Percentiles rank a stretch among this genome's conserved stretches.
These are phyloP conservation scores for Antrozous pallidus DNA, from an alignment of 2,797 vertebrate species.

Conservation along the genomic window DNA sequence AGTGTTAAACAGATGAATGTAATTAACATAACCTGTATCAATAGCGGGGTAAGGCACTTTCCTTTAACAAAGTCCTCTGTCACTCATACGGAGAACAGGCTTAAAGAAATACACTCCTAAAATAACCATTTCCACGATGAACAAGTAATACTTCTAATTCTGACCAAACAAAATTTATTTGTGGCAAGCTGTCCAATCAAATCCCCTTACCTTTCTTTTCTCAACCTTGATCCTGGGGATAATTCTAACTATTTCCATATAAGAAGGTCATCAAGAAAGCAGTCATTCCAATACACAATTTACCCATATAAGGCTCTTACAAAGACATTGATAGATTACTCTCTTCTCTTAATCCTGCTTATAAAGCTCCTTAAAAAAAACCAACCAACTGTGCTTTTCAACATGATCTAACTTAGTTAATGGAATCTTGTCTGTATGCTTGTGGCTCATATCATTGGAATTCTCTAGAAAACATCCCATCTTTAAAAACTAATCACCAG, in stretches of 20 bases:
- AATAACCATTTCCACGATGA: not conserved
- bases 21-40: not conserved
- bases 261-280: not conserved
- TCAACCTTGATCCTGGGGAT: not conserved
- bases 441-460: not conserved
- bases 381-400: not conserved
- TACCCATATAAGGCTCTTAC: not conserved
- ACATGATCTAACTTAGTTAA: not conserved
- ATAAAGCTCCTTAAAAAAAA: not conserved
- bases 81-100: not conserved
- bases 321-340: not conserved
- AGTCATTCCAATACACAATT: not conserved
- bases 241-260: not conserved
- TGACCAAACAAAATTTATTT: not conserved
- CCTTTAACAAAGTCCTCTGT: not conserved
- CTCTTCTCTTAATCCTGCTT: not conserved
- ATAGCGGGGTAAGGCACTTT: not conserved
- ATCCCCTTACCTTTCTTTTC: not conserved
- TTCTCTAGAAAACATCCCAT: slow-evolving; percentile 3
- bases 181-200: not conserved
- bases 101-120: not conserved
- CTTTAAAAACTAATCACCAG: not conserved
- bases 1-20: not conserved
- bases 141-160: not conserved
- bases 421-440: not conserved